Conservation (phyloP, 2,888 invertebrate genomes). For the Lagria hirta region DNA sequence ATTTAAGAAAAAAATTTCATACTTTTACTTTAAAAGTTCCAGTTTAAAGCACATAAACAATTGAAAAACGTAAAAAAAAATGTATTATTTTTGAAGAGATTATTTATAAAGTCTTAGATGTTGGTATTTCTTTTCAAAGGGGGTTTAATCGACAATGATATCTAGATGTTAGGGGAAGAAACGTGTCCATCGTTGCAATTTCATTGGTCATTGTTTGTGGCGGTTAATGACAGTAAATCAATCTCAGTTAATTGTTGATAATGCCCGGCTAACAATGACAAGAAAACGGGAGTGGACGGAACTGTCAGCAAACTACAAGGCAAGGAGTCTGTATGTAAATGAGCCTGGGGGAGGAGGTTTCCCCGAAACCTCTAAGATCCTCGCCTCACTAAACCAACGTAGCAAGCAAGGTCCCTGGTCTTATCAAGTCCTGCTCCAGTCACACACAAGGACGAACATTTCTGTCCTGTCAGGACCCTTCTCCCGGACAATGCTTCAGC, state of each 20-base stretch:
- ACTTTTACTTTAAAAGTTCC: too few relatives aligned
- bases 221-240: conserved; percentile 30
- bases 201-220: conserved; percentile 16
- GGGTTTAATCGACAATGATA: too few relatives aligned
- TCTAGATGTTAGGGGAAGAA: too few relatives aligned
- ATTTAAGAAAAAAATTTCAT: too few relatives aligned
- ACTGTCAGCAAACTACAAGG: conserved; percentile 27
- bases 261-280: conserved; percentile 29
- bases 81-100: too few relatives aligned
- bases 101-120: too few relatives aligned
- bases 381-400: conserved; percentile 28
- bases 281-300: conserved; percentile 27
- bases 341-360: conserved; percentile 17
- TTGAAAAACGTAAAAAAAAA: too few relatives aligned
- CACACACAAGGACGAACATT: conserved; percentile 30
- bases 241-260: conserved; percentile 33
- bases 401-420: conserved; percentile 28
- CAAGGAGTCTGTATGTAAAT: conserved; percentile 27
- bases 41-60: too few relatives aligned
- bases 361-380: conserved; percentile 26
- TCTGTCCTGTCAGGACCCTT: conserved; percentile 43
- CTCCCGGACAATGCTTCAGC: conserved; percentile 30
- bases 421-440: conserved; percentile 32
- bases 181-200: too few relatives aligned
- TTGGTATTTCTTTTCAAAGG: too few relatives aligned